These are phyloP conservation scores for Antheraea pernyi DNA, from an alignment of 1,140 invertebrate genomes.

Conservation along the genomic window DNA sequence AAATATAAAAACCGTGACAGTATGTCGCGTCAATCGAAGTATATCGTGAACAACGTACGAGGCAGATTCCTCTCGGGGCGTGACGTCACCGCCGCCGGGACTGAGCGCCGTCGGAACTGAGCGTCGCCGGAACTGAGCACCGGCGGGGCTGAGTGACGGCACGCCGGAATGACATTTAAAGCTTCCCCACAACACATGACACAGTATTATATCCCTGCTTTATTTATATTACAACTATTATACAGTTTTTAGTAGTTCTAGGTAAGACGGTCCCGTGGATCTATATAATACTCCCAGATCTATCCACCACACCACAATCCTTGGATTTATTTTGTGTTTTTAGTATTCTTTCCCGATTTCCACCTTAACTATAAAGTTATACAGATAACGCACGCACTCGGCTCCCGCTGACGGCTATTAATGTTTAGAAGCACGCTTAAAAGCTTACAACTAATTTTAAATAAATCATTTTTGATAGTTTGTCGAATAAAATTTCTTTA, in stretches of 20 bases:
- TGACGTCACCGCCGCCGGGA: neutral
- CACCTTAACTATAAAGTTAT: neutral
- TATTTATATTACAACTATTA: conserved; percentile 2
- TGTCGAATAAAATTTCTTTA: too few species aligned
- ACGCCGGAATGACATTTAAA: neutral
- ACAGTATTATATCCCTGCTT: conserved; percentile 2
- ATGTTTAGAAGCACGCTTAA: neutral
- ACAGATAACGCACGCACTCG: neutral
- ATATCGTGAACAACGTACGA: neutral
- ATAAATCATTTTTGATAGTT: too few species aligned
- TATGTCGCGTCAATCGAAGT: conserved; percentile 3
- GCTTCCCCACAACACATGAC: conserved; percentile 2
- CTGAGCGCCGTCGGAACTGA: too few species aligned
- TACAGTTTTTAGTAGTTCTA: neutral
- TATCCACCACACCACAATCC: neutral
- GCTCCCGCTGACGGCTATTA: neutral
- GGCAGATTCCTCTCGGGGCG: conserved; percentile 7
- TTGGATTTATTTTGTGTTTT: neutral
- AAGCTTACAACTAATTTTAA: too few species aligned
- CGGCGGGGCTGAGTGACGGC: neutral
- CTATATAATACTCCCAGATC: neutral
- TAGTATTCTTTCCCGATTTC: neutral
- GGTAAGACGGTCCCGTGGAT: neutral
- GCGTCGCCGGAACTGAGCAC: too few species aligned
- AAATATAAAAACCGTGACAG: conserved; percentile 1